These are phyloP conservation scores for Potorous gilbertii DNA, from an alignment of 2,797 vertebrate species.

Conservation along the genomic window DNA sequence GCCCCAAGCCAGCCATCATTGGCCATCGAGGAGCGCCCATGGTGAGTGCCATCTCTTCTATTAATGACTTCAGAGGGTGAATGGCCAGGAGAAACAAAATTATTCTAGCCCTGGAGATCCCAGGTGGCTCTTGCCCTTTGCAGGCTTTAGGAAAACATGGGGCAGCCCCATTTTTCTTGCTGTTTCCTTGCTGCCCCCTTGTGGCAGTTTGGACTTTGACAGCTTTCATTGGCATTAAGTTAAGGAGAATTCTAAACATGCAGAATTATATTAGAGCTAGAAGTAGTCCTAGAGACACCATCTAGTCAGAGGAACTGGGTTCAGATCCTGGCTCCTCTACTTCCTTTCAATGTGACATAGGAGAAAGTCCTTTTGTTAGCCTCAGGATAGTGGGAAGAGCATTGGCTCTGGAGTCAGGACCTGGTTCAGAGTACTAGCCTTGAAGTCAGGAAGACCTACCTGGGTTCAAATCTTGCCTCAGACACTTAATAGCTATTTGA, in stretches of 20 bases:
- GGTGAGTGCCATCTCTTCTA: slow-evolving; percentile 81
- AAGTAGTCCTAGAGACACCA: background rate
- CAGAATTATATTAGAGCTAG: background rate
- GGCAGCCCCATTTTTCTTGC: background rate
- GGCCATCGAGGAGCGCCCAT: slow-evolving; percentile 94
- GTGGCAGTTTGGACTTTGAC: slow-evolving; percentile 60
- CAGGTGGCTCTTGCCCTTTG: background rate
- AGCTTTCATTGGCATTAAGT: background rate
- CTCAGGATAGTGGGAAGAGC: background rate
- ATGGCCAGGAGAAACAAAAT: background rate
- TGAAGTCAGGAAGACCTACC: background rate
- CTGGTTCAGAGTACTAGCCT: background rate
- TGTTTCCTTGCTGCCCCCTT: slow-evolving; percentile 78
- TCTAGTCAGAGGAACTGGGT: background rate
- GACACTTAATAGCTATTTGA: background rate
- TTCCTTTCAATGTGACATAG: background rate
- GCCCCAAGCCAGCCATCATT: slow-evolving; percentile 90
- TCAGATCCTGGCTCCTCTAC: background rate
- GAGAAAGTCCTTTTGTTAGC: background rate
- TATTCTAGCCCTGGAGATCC: background rate
- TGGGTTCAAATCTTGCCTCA: background rate
- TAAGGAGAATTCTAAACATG: background rate
- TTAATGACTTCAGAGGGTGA: background rate
- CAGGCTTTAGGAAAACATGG: background rate
- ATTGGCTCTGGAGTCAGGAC: background rate